A percentile compares a stretch with the other conserved stretches of the same genome.
Evolutionary conservation across 2,888 invertebrate genomes (phyloP).

Genomic region (Machimus atricapillus): DNA sequence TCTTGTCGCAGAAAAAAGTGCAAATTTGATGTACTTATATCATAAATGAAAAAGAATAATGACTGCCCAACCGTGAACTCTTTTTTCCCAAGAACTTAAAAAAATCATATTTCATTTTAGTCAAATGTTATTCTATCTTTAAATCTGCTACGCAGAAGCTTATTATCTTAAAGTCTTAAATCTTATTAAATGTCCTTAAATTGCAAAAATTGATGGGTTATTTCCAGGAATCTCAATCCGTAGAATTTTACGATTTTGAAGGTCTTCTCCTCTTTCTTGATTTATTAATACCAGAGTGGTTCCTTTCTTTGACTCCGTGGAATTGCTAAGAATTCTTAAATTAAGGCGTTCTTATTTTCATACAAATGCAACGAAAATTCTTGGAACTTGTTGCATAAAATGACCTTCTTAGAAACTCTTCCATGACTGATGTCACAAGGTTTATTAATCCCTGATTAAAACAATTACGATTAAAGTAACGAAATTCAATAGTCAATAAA

Average conservation of each 20-base stretch:
- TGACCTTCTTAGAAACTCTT: background rate
- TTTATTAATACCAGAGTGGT: background rate
- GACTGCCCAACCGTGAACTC: no score
- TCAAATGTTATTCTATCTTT: no score
- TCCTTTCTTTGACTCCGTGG: background rate
- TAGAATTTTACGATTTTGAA: background rate
- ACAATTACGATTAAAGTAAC: background rate
- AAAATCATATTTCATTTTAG: no score
- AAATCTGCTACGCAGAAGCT: no score
- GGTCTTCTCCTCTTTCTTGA: background rate
- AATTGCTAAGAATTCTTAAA: background rate
- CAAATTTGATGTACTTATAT: no score
- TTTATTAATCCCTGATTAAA: background rate
- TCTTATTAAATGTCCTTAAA: no score
- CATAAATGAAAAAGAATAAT: no score
- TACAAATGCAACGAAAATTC: background rate
- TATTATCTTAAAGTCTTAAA: no score
- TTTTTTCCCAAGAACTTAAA: no score
- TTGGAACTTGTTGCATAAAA: background rate
- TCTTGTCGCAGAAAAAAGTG: background rate
- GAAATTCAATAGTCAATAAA: background rate
- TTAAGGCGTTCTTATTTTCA: background rate
- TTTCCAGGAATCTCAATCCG: background rate
- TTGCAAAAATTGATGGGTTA: background rate
- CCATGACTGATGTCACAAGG: background rate